These are phyloP conservation scores for Trichopoda pennipes DNA, from an alignment of 2,888 invertebrate genomes.

Conservation along the genomic window DNA sequence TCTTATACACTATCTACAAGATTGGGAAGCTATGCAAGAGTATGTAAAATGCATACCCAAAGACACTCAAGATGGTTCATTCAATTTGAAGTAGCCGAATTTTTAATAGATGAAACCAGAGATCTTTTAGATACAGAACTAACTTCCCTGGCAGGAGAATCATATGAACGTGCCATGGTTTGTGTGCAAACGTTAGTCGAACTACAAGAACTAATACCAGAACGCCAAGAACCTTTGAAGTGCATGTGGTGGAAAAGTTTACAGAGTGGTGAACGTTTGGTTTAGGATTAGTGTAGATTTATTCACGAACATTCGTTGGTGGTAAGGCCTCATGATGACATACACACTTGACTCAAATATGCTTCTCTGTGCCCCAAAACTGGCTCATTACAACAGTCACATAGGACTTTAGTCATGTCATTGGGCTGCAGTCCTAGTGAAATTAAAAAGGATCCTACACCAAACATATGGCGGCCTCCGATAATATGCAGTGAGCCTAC, in stretches of 20 bases:
- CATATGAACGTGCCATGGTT: slow-evolving; percentile 96
- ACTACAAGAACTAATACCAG: slow-evolving; percentile 95
- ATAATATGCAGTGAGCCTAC: slow-evolving; percentile 88
- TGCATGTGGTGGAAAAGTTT: slow-evolving; percentile 97
- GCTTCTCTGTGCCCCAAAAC: slow-evolving; percentile 97
- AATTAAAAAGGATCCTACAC: slow-evolving; percentile 87
- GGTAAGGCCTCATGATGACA: slow-evolving; percentile 94
- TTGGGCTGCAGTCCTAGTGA: slow-evolving; percentile 91
- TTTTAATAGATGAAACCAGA: slow-evolving; percentile 94
- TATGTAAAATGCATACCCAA: slow-evolving; percentile 94
- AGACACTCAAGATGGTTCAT: slow-evolving; percentile 97
- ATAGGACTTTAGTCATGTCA: slow-evolving; percentile 95
- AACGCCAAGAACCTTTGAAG: slow-evolving; percentile 89
- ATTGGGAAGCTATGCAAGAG: slow-evolving; percentile 96
- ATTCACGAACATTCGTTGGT: slow-evolving; percentile 97
- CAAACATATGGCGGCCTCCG: slow-evolving; percentile 96
- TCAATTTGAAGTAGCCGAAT: slow-evolving; percentile 87
- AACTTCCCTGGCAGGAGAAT: slow-evolving; percentile 97
- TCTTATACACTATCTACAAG: slow-evolving; percentile 91
- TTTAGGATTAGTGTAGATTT: slow-evolving; percentile 99
- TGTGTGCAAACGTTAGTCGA: slow-evolving; percentile 98
- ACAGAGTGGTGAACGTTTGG: slow-evolving; percentile 95
- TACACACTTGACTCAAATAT: slow-evolving; percentile 98
- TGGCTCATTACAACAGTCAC: slow-evolving; percentile 92
- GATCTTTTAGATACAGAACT: slow-evolving; percentile 97